phyloP scores from a whole-genome alignment of 2,888 invertebrate genomes.

The Netelia fuscicornis region DNA sequence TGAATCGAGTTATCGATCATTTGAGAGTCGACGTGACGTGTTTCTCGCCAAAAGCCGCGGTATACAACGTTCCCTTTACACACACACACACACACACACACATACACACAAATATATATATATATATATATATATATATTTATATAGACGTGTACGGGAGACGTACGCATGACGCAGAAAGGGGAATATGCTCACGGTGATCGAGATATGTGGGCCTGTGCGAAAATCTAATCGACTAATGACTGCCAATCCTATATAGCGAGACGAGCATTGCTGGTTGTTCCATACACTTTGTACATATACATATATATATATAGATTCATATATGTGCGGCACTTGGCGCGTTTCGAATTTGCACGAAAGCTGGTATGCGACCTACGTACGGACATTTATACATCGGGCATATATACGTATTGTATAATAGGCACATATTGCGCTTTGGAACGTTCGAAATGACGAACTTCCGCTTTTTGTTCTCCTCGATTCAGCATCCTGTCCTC shows the following conservation, averaged over 20 bases:
- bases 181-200: constrained; percentile 64
- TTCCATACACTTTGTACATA: constrained; percentile 16
- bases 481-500: not conserved
- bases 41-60: constrained; percentile 50
- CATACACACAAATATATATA: constrained; percentile 7
- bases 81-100: not conserved
- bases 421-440: constrained; percentile 27
- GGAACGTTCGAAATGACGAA: constrained; percentile 36
- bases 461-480: constrained; percentile 25
- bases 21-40: constrained; percentile 53
- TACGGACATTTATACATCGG: constrained; percentile 3
- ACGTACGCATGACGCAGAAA: constrained; percentile 27
- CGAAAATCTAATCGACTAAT: constrained; percentile 80
- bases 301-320: not conserved
- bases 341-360: constrained; percentile 54
- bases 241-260: constrained; percentile 74
- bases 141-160: not conserved
- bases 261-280: constrained; percentile 41
- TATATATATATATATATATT: constrained; percentile 17
- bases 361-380: constrained; percentile 47
- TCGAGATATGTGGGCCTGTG: constrained; percentile 76
- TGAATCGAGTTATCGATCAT: constrained; percentile 70
- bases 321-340: constrained; percentile 24
- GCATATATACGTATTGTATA: constrained; percentile 28
- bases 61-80: constrained; percentile 21